Evolutionary conservation across 2,113 vertebrate genomes (phyloP), one percentile per base, ranked within the genome.

Genomic region (Girardinichthys multiradiatus): DNA sequence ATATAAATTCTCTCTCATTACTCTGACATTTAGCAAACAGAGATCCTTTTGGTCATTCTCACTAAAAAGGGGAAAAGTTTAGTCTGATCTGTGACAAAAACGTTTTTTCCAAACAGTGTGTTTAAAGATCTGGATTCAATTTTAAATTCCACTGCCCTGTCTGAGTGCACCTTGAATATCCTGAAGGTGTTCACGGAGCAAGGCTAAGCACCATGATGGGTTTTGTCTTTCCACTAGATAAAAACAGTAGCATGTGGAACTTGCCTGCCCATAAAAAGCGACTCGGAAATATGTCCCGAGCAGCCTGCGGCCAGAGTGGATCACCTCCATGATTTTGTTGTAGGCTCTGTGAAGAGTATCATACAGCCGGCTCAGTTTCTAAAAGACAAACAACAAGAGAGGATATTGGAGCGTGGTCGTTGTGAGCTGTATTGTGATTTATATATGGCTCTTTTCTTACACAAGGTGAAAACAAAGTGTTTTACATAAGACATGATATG

Each of bases 261-360:
- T 74, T 65, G 95, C 98, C 94, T 98, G 97, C 79, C 98, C 98
- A 83, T 96, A 99, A 93, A 99, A 98, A 61, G 96, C 97, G 73
- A 99, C 97, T 81, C 97, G 95, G 92, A 98, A 99, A 90, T 95
- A 99, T 0, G 97, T 99, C 58, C 97, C 98, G 14, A 99, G 93
- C 76, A 99, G 94, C 72, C 98, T 94, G 77, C 96, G 96, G 57
- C 96, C 95, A 0, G 96, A 92, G 30, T 96, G 96, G 91, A 97
- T 97, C 77, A 99, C 97, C 77, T 99, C 97, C 84, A 98, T 45
- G 62, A 99, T 95, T 90, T 99, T 99, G 35, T 96, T 95, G 84
- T 99, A 99, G 10, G 97, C 97, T 67, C 95, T 93, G 11, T 99
- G 97, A 71, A 99, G 95, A 0, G 95, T 99, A 89, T 96, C 95